Percentiles rank a stretch among this genome's conserved stretches.
phyloP scores from a whole-genome alignment of 2,113 vertebrate species.

The Arenaria interpres region DNA sequence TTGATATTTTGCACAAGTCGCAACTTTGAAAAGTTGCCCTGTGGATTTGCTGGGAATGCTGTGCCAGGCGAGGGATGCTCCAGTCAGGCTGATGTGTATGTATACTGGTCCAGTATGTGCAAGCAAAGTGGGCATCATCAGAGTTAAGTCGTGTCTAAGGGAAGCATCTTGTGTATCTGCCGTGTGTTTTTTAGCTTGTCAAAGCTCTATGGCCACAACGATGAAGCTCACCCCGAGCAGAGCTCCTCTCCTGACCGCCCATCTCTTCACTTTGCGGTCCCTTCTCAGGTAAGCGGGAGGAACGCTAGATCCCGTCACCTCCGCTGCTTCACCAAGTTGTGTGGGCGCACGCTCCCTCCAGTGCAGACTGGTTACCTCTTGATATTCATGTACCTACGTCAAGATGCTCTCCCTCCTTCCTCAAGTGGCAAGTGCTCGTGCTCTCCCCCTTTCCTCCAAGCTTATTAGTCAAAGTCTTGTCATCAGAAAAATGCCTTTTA shows the following conservation, averaged over 20 bases:
- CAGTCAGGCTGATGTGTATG: not conserved
- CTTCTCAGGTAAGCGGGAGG: conserved; percentile 65
- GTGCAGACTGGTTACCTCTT: not conserved
- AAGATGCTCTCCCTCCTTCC: not conserved
- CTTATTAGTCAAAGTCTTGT: not conserved
- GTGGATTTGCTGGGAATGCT: not conserved
- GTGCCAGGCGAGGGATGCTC: not conserved
- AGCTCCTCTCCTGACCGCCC: conserved; percentile 40
- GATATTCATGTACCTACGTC: not conserved
- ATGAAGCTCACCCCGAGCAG: conserved; percentile 10
- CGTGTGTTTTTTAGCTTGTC: conserved; percentile 54
- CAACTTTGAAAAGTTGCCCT: not conserved
- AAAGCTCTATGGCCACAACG: not conserved
- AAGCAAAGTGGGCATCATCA: not conserved
- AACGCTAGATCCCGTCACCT: not conserved
- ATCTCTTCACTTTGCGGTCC: not conserved
- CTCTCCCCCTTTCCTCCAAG: not conserved
- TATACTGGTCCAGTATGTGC: not conserved
- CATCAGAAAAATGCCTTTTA: not conserved
- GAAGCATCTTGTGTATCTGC: not conserved
- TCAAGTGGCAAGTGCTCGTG: not conserved
- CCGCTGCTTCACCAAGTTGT: not conserved
- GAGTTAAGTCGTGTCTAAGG: not conserved
- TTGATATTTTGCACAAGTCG: not conserved
- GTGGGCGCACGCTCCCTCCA: rapidly evolving